Base-by-base conservation (phyloP, 2,888 invertebrate genomes). In the Smittia aterrima region DNA sequence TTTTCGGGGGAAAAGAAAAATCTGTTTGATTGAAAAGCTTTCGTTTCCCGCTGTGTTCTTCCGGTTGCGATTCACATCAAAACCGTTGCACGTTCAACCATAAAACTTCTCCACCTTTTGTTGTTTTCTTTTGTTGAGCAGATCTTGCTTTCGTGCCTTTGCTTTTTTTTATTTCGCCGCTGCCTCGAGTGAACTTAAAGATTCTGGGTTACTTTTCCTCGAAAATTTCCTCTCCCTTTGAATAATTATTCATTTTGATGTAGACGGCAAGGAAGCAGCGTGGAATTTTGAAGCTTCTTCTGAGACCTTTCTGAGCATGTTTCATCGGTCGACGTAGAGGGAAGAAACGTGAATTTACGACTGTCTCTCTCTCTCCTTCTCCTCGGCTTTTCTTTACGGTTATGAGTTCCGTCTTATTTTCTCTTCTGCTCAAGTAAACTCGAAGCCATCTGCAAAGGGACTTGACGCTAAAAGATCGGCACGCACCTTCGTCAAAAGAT, bases 401-500 rank as follows among this genome's bases (percentile, higher is more conserved):
- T 16, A 32, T 32, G 47, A 47, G 47, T 16, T 47, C 16, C n/a
- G 47, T 47, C 47, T 16, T 47, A 47, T 47, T 16, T n/a, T n/a
- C n/a, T 47, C 16, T 47, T 47, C 16, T 47, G 47, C 16, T 47
- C 47, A 16, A n/a, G n/a, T 3, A 3, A 16, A 47, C 16, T 47
- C 47, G 47, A n/a, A 16, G 47, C 9, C 2, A 47, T 47, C 3
- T 47, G 13, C 16, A 11, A 47, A 16, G 11, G 47, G 4, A 6
- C 47, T 47, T 47, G 16, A 47, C 13, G 32, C 32, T 32, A 32
- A 32, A 32, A 32, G 32, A 32, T 3, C 32, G 47, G 24, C 58
- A 58, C 58, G 58, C 58, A 58, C 58, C 58, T 58, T 58, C 24
- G 24, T 58, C 58, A 58, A 22, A 58, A 58, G 47, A 47, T 47